A percentile compares a stretch with the other conserved stretches of the same genome.
These are phyloP conservation scores for Tretioscincus oriximinensis DNA, from an alignment of 2,113 vertebrate genomes.

Conservation along the genomic window DNA sequence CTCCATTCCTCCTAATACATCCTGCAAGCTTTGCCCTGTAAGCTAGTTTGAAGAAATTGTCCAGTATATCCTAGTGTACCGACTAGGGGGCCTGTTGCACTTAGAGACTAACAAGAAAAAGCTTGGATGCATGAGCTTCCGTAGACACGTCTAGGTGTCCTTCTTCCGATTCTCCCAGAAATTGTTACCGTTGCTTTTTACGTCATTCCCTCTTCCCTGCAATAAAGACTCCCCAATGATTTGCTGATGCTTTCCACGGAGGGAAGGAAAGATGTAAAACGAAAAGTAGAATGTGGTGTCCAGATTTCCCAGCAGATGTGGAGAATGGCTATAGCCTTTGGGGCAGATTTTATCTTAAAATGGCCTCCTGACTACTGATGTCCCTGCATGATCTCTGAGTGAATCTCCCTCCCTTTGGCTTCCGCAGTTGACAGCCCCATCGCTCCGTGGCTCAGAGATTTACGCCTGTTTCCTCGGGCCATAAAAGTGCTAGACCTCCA, in stretches of 20 bases:
- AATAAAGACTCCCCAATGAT: too few relatives aligned
- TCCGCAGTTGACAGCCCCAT: neutral
- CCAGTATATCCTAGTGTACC: too few relatives aligned
- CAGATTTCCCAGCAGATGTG: too few relatives aligned
- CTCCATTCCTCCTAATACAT: too few relatives aligned
- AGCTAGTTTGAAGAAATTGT: too few relatives aligned
- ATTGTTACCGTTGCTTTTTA: neutral
- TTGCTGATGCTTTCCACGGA: too few relatives aligned
- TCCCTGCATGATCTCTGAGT: neutral
- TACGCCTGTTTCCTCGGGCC: neutral
- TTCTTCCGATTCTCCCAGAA: too few relatives aligned
- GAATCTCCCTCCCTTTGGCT: neutral
- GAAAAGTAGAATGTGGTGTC: neutral
- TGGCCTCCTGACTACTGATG: neutral
- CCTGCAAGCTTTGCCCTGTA: too few relatives aligned
- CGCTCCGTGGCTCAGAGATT: neutral
- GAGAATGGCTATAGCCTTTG: neutral
- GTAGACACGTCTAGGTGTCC: too few relatives aligned
- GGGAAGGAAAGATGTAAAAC: neutral
- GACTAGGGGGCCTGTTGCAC: too few relatives aligned
- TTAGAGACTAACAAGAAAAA: too few relatives aligned
- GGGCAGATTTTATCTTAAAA: neutral
- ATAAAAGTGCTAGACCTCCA: constrained; percentile 6
- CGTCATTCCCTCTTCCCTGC: neutral
- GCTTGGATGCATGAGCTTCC: too few relatives aligned